These are phyloP conservation scores for Ericerus pela DNA, from an alignment of 1,140 invertebrate species.

Conservation along the genomic window DNA sequence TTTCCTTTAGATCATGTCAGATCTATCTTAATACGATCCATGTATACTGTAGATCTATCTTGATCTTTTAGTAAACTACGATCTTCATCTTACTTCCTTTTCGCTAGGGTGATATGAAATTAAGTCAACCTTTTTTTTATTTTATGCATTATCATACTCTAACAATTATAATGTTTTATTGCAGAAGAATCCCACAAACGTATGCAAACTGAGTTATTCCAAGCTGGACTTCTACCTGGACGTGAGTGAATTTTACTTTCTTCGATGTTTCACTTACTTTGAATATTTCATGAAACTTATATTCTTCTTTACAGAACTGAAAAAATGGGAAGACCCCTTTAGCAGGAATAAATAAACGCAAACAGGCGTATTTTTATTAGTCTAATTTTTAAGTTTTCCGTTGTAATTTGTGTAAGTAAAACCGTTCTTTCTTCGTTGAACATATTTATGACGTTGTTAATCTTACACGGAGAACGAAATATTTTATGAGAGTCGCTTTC, in stretches of 20 bases:
- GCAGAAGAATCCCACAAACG: not conserved
- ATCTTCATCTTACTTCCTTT: not conserved
- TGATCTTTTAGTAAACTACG: not conserved
- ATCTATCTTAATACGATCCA: not conserved
- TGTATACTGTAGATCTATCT: not conserved
- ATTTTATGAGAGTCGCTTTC: too few relatives aligned
- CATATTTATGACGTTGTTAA: too few relatives aligned
- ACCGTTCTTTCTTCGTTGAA: too few relatives aligned
- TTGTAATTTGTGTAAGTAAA: too few relatives aligned
- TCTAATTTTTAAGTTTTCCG: too few relatives aligned
- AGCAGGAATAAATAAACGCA: too few relatives aligned
- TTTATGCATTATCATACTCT: too few relatives aligned
- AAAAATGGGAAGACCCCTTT: constrained; percentile 6
- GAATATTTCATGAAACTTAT: not conserved
- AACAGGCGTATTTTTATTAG: too few relatives aligned
- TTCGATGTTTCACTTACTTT: not conserved
- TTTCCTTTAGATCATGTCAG: too few relatives aligned
- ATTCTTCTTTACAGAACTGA: not conserved
- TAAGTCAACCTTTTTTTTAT: not conserved
- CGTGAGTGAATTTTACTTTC: not conserved
- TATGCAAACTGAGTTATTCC: not conserved
- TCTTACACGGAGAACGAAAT: too few relatives aligned
- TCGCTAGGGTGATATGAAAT: not conserved
- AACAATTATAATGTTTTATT: not conserved
- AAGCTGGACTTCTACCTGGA: not conserved